These are phyloP conservation scores for Tyrophagus putrescentiae DNA, from an alignment of 1,140 invertebrate species.

Conservation along the genomic window DNA sequence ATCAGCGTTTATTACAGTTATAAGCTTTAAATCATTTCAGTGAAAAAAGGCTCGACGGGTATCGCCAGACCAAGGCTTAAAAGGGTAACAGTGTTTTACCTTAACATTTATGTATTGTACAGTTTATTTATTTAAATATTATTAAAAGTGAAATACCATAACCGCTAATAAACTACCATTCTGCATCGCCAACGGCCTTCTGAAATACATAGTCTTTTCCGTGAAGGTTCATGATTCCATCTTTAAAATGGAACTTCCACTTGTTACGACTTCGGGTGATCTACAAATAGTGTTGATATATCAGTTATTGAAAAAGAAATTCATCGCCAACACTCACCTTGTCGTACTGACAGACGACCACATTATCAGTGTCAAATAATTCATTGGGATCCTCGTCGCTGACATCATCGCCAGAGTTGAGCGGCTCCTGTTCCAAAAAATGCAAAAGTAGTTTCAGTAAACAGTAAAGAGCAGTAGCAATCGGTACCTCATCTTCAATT, in stretches of 20 bases:
- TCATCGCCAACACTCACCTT: slow-evolving; percentile 73
- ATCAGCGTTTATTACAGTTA: too few relatives aligned
- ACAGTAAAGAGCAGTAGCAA: slow-evolving; percentile 43
- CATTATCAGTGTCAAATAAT: slow-evolving; percentile 40
- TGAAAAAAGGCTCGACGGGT: too few relatives aligned
- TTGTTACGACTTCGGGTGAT: slow-evolving; percentile 92
- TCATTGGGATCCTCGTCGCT: slow-evolving; percentile 38
- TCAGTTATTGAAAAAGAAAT: slow-evolving; percentile 7
- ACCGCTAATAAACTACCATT: too few relatives aligned
- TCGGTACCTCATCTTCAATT: slow-evolving; percentile 89
- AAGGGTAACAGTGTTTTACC: too few relatives aligned
- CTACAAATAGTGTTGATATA: slow-evolving; percentile 39
- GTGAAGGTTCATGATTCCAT: slow-evolving; percentile 97
- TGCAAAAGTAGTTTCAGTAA: neutral
- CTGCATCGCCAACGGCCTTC: slow-evolving; percentile 94
- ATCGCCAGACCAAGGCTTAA: too few relatives aligned
- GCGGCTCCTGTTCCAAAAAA: slow-evolving; percentile 31
- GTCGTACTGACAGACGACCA: slow-evolving; percentile 32
- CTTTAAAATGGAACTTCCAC: slow-evolving; percentile 99
- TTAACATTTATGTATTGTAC: too few relatives aligned
- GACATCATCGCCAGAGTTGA: slow-evolving; percentile 40
- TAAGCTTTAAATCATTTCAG: too few relatives aligned
- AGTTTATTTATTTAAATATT: too few relatives aligned
- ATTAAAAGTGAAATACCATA: too few relatives aligned
- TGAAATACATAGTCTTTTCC: slow-evolving; percentile 98